phyloP scores from a whole-genome alignment of 2,888 invertebrate species.

The Xylocampa areola region DNA sequence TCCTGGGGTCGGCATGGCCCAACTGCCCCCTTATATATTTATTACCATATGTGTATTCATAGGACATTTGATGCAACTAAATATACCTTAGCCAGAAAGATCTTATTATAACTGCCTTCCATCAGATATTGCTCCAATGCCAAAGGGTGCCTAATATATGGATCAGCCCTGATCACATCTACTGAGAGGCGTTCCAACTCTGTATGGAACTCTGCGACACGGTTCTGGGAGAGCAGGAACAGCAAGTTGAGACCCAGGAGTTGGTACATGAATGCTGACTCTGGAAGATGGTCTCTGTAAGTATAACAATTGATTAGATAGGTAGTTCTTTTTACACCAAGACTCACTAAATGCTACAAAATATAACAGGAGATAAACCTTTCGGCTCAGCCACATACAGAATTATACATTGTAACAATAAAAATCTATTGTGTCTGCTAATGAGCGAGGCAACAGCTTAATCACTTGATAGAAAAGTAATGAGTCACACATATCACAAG shows the following conservation, averaged over 20 bases:
- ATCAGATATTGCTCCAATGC: slow-evolving; percentile 99
- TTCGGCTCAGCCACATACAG: too few species aligned
- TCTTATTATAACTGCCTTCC: slow-evolving; percentile 99
- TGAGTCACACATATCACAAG: too few species aligned
- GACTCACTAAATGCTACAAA: too few species aligned
- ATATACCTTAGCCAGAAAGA: slow-evolving; percentile 95
- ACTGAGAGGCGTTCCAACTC: slow-evolving; percentile 98
- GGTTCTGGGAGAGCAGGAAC: slow-evolving; percentile 97
- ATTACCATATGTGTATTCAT: too few species aligned
- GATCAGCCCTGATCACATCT: slow-evolving; percentile 97
- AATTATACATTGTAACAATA: too few species aligned
- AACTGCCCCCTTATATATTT: too few species aligned
- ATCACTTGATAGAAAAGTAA: too few species aligned
- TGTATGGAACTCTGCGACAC: slow-evolving; percentile 99
- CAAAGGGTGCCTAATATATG: slow-evolving; percentile 98
- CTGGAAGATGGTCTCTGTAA: slow-evolving; percentile 92
- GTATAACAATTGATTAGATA: background rate
- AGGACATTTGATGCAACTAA: too few species aligned
- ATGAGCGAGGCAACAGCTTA: too few species aligned
- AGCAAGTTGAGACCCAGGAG: slow-evolving; percentile 97
- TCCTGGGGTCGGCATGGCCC: too few species aligned
- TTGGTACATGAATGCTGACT: slow-evolving; percentile 98
- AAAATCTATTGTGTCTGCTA: too few species aligned
- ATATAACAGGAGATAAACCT: too few species aligned
- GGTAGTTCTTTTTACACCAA: background rate